phyloP scores from a whole-genome alignment of 1,140 invertebrate genomes.

The Eupeodes corollae region DNA sequence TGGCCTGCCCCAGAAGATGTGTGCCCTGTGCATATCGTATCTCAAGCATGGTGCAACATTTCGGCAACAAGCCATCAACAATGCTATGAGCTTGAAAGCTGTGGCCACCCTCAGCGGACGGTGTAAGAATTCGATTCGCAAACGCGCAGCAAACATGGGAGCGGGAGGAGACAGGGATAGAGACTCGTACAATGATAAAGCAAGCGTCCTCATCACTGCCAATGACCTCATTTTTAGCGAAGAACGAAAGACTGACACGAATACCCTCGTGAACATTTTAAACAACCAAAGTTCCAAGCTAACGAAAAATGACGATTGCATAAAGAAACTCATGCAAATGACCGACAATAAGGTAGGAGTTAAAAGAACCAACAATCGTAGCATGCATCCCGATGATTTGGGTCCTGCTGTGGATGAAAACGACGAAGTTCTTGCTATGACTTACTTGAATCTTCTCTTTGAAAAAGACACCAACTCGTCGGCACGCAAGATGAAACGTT shows the following conservation, averaged over 20 bases:
- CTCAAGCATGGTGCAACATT: slow-evolving; percentile 33
- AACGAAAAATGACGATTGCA: too few relatives aligned
- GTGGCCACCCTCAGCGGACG: slow-evolving; percentile 10
- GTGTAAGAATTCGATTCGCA: neutral
- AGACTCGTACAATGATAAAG: too few relatives aligned
- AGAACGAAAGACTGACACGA: slow-evolving; percentile 8
- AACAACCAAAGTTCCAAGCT: too few relatives aligned
- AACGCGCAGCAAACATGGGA: too few relatives aligned
- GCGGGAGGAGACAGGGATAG: too few relatives aligned
- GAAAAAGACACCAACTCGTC: slow-evolving; percentile 18
- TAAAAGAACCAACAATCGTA: slow-evolving; percentile 10
- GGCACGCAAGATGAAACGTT: neutral
- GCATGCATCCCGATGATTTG: neutral
- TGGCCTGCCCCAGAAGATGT: slow-evolving; percentile 23
- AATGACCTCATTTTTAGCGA: slow-evolving; percentile 20
- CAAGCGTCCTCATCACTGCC: too few relatives aligned
- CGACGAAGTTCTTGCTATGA: slow-evolving; percentile 15
- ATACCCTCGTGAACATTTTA: neutral
- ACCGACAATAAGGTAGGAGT: too few relatives aligned
- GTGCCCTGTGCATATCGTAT: slow-evolving; percentile 32
- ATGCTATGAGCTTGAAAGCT: slow-evolving; percentile 25
- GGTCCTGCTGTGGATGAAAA: neutral
- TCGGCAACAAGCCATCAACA: slow-evolving; percentile 29
- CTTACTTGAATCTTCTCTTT: slow-evolving; percentile 24
- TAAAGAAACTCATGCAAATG: too few relatives aligned